A percentile compares a stretch with the other conserved stretches of the same genome.
phyloP scores from a whole-genome alignment of 2,888 invertebrate genomes.

The Papilio gigon region DNA sequence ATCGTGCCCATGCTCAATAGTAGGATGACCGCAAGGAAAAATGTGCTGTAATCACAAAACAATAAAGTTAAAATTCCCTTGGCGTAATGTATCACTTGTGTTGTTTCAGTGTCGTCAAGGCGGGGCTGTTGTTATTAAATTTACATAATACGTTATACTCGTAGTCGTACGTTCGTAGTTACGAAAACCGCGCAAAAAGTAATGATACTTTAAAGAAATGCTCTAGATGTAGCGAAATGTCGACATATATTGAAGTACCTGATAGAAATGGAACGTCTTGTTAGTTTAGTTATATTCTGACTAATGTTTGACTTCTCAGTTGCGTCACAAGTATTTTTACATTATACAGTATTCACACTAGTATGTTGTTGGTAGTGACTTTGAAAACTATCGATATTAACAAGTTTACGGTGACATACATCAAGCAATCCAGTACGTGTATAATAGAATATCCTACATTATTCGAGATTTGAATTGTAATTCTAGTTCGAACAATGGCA shows the following conservation, averaged over 20 bases:
- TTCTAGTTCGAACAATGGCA: slow-evolving; percentile 24
- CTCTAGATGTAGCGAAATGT: slow-evolving; percentile 6
- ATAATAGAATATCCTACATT: background rate
- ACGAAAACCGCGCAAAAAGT: slow-evolving; percentile 19
- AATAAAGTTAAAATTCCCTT: slow-evolving; percentile 19
- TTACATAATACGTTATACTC: slow-evolving; percentile 34
- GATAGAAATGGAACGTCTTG: background rate
- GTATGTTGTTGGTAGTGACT: background rate
- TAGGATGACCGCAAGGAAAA: slow-evolving; percentile 70
- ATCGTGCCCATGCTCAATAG: slow-evolving; percentile 71
- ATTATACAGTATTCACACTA: background rate
- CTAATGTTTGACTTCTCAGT: background rate
- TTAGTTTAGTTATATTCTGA: slow-evolving; percentile 1
- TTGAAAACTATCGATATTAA: background rate
- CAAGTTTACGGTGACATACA: background rate
- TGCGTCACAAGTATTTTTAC: background rate
- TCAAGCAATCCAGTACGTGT: background rate
- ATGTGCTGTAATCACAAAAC: slow-evolving; percentile 60
- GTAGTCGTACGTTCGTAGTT: slow-evolving; percentile 12
- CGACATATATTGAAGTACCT: slow-evolving; percentile 3
- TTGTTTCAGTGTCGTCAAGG: slow-evolving; percentile 15
- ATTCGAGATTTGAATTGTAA: slow-evolving; percentile 23
- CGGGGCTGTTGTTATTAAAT: slow-evolving; percentile 32
- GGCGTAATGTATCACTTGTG: background rate
- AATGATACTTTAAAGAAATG: slow-evolving; percentile 28